Conservation (phyloP, 2,113 vertebrate species). For the Platichthys stellatus region DNA sequence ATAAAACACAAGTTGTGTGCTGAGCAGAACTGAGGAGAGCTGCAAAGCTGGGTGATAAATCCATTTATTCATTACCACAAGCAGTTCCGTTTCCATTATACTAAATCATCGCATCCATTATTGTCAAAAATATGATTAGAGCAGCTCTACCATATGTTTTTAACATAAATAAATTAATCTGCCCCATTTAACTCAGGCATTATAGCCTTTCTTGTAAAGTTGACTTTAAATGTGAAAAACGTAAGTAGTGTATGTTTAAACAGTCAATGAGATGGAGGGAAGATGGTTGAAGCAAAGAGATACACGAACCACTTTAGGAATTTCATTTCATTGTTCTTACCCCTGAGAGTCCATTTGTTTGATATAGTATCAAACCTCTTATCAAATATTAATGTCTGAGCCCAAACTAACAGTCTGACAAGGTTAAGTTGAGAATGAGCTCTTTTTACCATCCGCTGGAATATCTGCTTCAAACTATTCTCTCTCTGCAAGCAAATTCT, state of each 20-base stretch:
- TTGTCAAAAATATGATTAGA: not conserved
- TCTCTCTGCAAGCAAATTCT: not conserved
- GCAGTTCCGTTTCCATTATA: not conserved
- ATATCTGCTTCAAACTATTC: not conserved
- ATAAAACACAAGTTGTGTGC: not conserved
- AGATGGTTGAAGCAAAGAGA: not conserved
- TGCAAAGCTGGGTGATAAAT: not conserved
- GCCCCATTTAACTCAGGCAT: not conserved
- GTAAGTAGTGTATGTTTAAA: not conserved
- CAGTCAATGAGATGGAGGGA: not conserved
- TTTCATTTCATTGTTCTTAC: not conserved
- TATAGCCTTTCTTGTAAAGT: not conserved
- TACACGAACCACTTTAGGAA: not conserved
- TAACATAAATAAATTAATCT: not conserved
- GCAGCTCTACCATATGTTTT: not conserved
- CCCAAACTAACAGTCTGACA: not conserved
- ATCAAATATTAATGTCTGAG: not conserved
- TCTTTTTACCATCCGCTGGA: not conserved
- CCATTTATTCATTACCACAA: not conserved
- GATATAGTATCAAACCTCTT: conserved; percentile 20
- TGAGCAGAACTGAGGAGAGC: not conserved
- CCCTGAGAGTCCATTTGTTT: conserved; percentile 5
- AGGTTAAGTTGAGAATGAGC: not conserved
- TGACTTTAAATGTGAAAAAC: not conserved
- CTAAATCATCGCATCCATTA: not conserved